These are phyloP conservation scores for Sturmia bella DNA, from an alignment of 2,888 invertebrate species.

Conservation along the genomic window DNA sequence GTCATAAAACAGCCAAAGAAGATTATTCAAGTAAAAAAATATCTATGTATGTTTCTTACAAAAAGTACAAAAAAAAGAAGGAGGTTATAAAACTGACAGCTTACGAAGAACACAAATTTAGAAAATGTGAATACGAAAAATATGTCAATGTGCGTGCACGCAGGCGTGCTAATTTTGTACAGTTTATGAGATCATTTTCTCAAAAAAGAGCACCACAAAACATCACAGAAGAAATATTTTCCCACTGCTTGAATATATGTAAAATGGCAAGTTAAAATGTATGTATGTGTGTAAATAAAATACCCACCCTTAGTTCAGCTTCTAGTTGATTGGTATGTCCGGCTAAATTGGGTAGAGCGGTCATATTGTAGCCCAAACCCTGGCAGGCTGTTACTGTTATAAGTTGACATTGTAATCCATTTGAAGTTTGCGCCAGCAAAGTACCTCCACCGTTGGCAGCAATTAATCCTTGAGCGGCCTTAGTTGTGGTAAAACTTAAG, in stretches of 20 bases:
- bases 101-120: constrained; percentile 28
- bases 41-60: neutral
- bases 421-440: constrained; percentile 69
- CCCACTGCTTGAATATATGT: neutral
- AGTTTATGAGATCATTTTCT: constrained; percentile 38
- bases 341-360: constrained; percentile 92
- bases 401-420: constrained; percentile 87
- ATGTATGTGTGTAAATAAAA: constrained; percentile 29
- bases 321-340: constrained; percentile 91
- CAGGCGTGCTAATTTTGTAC: constrained; percentile 57
- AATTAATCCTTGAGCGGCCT: constrained; percentile 33
- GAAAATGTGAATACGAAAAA: constrained; percentile 5
- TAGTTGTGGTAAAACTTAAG: neutral
- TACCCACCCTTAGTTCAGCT: constrained; percentile 88
- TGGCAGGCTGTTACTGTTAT: constrained; percentile 90
- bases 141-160: constrained; percentile 58
- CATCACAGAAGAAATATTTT: constrained; percentile 52
- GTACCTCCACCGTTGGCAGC: constrained; percentile 19
- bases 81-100: constrained; percentile 61
- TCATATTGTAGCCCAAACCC: constrained; percentile 92
- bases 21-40: constrained; percentile 27
- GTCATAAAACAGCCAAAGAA: constrained; percentile 17
- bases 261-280: neutral
- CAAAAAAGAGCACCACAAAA: constrained; percentile 16
- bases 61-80: constrained; percentile 26